phyloP scores from a whole-genome alignment of 2,113 vertebrate species.

The Sitta europaea region DNA sequence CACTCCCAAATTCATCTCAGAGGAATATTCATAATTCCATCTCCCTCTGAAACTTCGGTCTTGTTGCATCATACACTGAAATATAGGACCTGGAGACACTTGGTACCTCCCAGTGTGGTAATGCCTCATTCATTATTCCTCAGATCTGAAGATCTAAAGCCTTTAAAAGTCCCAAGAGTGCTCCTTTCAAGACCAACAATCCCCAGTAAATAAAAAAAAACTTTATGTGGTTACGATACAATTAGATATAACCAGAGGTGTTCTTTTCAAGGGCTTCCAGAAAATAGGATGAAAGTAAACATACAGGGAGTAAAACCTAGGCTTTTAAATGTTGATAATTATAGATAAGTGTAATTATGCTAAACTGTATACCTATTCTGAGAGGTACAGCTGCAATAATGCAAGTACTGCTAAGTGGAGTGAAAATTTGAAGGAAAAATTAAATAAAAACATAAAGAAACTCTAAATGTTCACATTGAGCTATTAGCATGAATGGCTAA shows the following conservation, averaged over 20 bases:
- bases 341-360: not conserved
- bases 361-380: not conserved
- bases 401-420: not conserved
- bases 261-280: not conserved
- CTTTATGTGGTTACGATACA: not conserved
- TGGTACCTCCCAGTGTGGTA: not conserved
- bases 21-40: not conserved
- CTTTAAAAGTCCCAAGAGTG: not conserved
- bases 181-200: not conserved
- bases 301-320: not conserved
- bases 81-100: not conserved
- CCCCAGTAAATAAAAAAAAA: not conserved
- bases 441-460: not conserved
- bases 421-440: not conserved
- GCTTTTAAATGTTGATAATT: not conserved
- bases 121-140: not conserved
- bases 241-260: not conserved
- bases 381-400: not conserved
- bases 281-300: not conserved
- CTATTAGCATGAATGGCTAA: not conserved
- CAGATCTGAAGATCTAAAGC: not conserved
- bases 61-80: not conserved
- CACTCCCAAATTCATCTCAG: not conserved
- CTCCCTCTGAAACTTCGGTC: not conserved
- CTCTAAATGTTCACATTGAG: not conserved